A percentile compares a stretch with the other conserved stretches of the same genome.
Conservation (phyloP, 92 coral and sea anemone species). For the Actinernus sp. region DNA sequence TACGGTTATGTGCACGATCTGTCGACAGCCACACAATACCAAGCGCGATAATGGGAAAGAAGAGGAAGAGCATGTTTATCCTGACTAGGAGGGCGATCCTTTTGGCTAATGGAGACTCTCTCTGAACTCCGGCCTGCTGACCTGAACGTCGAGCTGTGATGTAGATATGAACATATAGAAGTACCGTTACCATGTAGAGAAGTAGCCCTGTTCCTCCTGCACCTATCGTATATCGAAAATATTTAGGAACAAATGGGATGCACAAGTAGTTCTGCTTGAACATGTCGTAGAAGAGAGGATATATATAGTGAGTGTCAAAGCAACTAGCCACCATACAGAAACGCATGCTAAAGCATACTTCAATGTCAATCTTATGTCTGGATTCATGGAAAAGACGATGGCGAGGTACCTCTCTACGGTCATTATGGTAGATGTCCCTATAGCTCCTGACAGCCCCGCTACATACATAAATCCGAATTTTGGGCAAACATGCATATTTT, state of each 20-base stretch:
- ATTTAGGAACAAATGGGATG: slow-evolving; percentile 18
- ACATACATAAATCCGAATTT: slow-evolving; percentile 28
- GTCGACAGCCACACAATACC: no score
- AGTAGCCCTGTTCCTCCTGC: neutral
- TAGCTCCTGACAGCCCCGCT: slow-evolving; percentile 24
- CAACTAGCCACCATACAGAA: slow-evolving; percentile 5
- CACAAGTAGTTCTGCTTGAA: slow-evolving; percentile 8
- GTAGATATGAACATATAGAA: slow-evolving; percentile 46
- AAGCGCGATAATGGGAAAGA: no score
- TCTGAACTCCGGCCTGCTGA: slow-evolving; percentile 21
- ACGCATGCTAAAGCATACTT: neutral
- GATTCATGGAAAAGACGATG: slow-evolving; percentile 33
- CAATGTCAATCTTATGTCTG: slow-evolving; percentile 15
- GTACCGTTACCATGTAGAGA: slow-evolving; percentile 6
- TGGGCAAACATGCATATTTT: slow-evolving; percentile 2
- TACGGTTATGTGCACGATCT: no score
- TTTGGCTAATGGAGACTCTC: slow-evolving; percentile 45
- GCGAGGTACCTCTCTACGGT: no score
- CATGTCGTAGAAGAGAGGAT: slow-evolving; percentile 15
- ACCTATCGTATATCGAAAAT: slow-evolving; percentile 11
- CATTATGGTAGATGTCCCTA: slow-evolving; percentile 20
- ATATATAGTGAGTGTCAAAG: slow-evolving; percentile 9
- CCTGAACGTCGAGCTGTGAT: slow-evolving; percentile 22
- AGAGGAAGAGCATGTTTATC: no score
- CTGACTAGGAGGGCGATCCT: slow-evolving; percentile 33